A percentile compares a stretch with the other conserved stretches of the same genome.
phyloP scores from a whole-genome alignment of 2,797 vertebrate genomes.

The Betta splendens region DNA sequence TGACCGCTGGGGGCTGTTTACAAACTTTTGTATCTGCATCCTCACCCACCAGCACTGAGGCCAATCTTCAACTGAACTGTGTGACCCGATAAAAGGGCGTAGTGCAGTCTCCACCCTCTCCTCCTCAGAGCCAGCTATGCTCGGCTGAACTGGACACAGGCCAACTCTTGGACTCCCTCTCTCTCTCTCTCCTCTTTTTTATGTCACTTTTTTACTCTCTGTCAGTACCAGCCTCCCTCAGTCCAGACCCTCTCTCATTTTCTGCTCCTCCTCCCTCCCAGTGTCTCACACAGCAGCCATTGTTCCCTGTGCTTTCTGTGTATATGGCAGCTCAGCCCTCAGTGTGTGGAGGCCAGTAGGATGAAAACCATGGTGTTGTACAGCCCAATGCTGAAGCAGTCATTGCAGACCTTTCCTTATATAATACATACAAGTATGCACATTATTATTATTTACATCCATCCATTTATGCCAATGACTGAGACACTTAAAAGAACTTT shows the following conservation, averaged over 20 bases:
- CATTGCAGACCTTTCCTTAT: no score
- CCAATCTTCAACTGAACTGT: conserved; percentile 50
- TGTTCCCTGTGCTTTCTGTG: conserved; percentile 69
- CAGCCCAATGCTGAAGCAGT: conserved; percentile 14
- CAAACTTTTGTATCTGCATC: not conserved
- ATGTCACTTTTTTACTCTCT: conserved; percentile 11
- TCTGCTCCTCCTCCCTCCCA: conserved; percentile 18
- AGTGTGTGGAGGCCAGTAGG: conserved; percentile 36
- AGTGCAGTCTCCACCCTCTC: conserved; percentile 55
- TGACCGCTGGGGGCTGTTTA: conserved; percentile 17
- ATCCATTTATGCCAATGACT: not conserved
- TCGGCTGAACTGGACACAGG: conserved; percentile 63
- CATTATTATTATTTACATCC: no score
- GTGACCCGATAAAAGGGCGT: conserved; percentile 59
- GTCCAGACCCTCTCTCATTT: conserved; percentile 34
- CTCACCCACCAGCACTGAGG: not conserved
- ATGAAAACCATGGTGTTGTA: conserved; percentile 35
- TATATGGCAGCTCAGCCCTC: conserved; percentile 55
- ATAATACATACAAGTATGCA: no score
- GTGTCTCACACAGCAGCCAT: conserved; percentile 74
- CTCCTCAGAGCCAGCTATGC: conserved; percentile 44
- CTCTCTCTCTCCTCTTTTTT: conserved; percentile 18
- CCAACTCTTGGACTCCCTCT: conserved; percentile 46
- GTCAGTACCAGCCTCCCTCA: conserved; percentile 61
- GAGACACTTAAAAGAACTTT: not conserved